phyloP scores from a whole-genome alignment of 2,888 invertebrate species.

The Elysia crispata region DNA sequence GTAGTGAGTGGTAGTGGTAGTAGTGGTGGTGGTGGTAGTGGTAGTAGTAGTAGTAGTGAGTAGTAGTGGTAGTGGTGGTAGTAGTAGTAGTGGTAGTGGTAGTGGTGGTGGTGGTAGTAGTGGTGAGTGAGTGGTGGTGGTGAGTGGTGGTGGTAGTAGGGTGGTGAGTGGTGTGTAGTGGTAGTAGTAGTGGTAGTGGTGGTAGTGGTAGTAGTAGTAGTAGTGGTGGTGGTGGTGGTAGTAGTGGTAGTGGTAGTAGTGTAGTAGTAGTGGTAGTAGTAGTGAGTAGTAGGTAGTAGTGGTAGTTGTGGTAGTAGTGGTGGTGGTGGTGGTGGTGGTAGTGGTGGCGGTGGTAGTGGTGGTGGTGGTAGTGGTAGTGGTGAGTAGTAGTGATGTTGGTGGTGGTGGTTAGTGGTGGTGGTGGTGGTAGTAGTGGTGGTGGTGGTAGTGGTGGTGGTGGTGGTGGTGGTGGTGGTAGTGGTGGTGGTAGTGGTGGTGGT shows the following conservation, averaged over 20 bases:
- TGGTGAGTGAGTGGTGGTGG: no score
- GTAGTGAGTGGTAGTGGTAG: no score
- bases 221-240: background rate
- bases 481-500: slow-evolving; percentile 18
- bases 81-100: slow-evolving; percentile 23
- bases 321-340: background rate
- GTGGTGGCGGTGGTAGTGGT: slow-evolving; percentile 9
- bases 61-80: slow-evolving; percentile 11
- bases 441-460: background rate
- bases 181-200: slow-evolving; percentile 19
- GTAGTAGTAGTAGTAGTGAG: no score
- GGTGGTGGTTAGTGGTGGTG: no score
- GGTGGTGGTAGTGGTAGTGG: slow-evolving; percentile 11
- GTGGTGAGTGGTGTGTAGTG: no score
- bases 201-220: slow-evolving; percentile 14
- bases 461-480: slow-evolving; percentile 5
- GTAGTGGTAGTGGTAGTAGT: slow-evolving; percentile 13
- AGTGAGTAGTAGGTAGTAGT: no score
- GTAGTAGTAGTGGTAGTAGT: no score
- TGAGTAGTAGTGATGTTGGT: no score
- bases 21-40: background rate
- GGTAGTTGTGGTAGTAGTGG: no score
- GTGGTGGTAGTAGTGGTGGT: no score
- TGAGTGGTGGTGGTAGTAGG: no score
- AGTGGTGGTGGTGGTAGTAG: no score